These are phyloP conservation scores for Syngnathus typhle DNA, from an alignment of 2,113 vertebrate species.

Conservation along the genomic window DNA sequence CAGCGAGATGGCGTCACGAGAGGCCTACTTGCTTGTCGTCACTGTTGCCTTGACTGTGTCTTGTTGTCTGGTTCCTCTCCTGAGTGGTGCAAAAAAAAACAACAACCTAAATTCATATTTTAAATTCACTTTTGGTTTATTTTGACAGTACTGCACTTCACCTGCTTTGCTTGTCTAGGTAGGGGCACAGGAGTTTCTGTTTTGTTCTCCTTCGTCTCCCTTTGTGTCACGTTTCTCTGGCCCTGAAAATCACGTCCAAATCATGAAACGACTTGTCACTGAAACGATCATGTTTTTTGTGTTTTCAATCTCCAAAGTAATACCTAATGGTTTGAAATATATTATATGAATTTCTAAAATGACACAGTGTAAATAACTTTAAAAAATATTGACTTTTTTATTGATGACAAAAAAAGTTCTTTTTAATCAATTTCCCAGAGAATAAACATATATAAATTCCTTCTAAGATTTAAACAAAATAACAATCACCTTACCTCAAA, in stretches of 20 bases:
- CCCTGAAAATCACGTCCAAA: conserved; percentile 12
- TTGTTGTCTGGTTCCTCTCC: background rate
- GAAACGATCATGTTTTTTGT: too few species aligned
- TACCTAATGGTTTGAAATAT: too few species aligned
- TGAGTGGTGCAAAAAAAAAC: background rate
- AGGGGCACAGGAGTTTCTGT: conserved; percentile 20
- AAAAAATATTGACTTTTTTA: too few species aligned
- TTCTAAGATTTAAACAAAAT: background rate
- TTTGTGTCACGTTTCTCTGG: conserved; percentile 11
- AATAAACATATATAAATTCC: background rate
- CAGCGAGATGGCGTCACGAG: background rate
- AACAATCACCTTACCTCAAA: too few species aligned
- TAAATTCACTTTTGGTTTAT: background rate
- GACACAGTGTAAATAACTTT: too few species aligned
- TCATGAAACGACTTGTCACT: background rate
- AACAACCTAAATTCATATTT: background rate
- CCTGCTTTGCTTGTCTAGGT: conserved; percentile 41
- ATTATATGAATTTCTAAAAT: too few species aligned
- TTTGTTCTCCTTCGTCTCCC: conserved; percentile 10
- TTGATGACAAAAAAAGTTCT: background rate
- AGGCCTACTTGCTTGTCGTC: background rate
- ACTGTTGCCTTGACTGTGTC: background rate
- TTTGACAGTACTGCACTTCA: background rate
- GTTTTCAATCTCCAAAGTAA: too few species aligned
- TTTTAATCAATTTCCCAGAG: too few species aligned